A percentile compares a stretch with the other conserved stretches of the same genome.
phyloP scores from a whole-genome alignment of 1,140 invertebrate genomes.

The Drosophila tsacasi region DNA sequence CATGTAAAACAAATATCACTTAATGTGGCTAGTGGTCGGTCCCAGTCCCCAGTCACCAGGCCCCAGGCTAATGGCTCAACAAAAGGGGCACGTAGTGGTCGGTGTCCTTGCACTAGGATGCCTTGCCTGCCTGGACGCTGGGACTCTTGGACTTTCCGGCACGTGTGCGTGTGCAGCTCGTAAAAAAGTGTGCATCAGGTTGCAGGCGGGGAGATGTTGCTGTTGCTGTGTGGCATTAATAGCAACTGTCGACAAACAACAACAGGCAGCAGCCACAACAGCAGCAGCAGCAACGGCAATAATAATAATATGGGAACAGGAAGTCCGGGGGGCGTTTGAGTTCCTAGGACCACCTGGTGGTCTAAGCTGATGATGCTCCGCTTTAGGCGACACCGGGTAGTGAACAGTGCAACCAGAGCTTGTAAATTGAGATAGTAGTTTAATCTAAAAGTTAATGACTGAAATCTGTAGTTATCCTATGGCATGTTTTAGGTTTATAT shows the following conservation, averaged over 20 bases:
- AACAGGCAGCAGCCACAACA: conserved; percentile 35
- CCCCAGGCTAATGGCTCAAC: conserved; percentile 70
- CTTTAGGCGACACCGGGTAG: conserved; percentile 12
- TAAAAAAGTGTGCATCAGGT: conserved; percentile 80
- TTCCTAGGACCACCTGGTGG: conserved; percentile 52
- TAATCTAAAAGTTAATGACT: not conserved
- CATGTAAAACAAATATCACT: conserved; percentile 83
- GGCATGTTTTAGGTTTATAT: not conserved
- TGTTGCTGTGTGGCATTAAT: conserved; percentile 69
- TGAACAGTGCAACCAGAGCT: not conserved
- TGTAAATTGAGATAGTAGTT: not conserved
- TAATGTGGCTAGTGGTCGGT: conserved; percentile 59
- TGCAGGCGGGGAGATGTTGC: conserved; percentile 44
- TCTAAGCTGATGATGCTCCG: conserved; percentile 36
- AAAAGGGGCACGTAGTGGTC: conserved; percentile 67
- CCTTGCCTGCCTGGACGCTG: conserved; percentile 1
- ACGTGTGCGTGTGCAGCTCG: conserved; percentile 77
- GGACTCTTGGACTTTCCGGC: conserved; percentile 18
- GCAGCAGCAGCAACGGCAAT: conserved; percentile 24
- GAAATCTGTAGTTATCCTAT: not conserved
- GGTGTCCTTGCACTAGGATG: conserved; percentile 36
- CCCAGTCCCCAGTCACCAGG: conserved; percentile 15
- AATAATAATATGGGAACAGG: conserved; percentile 45
- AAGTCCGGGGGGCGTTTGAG: conserved; percentile 11
- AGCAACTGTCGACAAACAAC: conserved; percentile 79